These are phyloP conservation scores for Ciconia boyciana DNA, from an alignment of 2,113 vertebrate genomes.

Conservation along the genomic window DNA sequence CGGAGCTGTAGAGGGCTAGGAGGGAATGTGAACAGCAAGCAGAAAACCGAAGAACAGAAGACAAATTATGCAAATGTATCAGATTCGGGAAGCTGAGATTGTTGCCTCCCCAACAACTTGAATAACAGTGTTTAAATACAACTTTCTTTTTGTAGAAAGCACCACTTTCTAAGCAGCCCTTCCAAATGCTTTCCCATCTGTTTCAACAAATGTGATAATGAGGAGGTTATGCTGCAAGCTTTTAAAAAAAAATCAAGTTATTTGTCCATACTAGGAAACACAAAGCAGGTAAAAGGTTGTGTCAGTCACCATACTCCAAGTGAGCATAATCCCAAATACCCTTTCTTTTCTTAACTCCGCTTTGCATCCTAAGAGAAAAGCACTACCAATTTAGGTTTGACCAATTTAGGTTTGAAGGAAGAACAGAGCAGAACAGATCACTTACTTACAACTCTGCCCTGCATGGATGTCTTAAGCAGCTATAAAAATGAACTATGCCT, in stretches of 20 bases:
- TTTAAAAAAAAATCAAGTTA: conserved; percentile 2
- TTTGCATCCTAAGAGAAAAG: not conserved
- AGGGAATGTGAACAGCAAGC: conserved; percentile 37
- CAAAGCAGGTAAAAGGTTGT: conserved; percentile 36
- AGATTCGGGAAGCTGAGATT: conserved; percentile 36
- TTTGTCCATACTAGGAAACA: not conserved
- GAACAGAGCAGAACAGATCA: not conserved
- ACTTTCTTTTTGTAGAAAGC: conserved; percentile 72
- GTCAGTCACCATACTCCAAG: not conserved
- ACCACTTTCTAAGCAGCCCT: conserved; percentile 44
- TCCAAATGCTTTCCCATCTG: conserved; percentile 80
- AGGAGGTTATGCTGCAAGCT: conserved; percentile 64
- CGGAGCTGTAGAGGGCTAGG: not conserved
- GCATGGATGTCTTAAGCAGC: not conserved
- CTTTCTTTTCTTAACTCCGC: not conserved
- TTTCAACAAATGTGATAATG: conserved; percentile 78
- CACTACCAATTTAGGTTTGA: not conserved
- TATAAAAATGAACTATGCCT: not conserved
- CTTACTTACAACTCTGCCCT: not conserved
- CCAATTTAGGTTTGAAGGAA: not conserved
- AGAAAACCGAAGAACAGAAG: conserved; percentile 36
- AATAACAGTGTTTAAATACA: conserved; percentile 60
- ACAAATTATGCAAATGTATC: conserved; percentile 47
- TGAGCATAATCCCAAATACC: not conserved
- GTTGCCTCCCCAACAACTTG: conserved; percentile 56